phyloP scores from a whole-genome alignment of 35 echinoderm and acorn worm genomes.

The Diadema setosum region DNA sequence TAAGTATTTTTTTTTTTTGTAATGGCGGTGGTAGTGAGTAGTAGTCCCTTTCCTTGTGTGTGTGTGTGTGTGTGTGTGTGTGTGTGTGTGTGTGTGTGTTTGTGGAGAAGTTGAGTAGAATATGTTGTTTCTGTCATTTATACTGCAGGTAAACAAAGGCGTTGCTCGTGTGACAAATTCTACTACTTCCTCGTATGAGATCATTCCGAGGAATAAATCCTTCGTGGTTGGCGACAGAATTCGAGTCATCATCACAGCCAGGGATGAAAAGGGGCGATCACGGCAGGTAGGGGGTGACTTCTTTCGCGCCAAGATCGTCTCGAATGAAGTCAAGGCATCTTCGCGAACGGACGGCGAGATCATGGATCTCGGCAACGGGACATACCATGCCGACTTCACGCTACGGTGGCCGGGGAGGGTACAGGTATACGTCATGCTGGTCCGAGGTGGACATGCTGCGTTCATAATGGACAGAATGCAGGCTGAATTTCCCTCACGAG shows the following conservation, averaged over 20 bases:
- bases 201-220: neutral
- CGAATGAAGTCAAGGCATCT: neutral
- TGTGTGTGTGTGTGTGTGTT: no score
- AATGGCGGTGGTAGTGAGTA: no score
- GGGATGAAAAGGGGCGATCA: neutral
- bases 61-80: no score
- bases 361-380: slow-evolving; percentile 2
- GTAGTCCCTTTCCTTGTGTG: no score
- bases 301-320: neutral
- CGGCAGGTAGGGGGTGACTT: neutral
- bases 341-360: neutral
- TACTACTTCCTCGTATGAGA: no score
- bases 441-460: neutral
- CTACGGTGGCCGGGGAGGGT: neutral
- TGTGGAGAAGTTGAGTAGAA: no score
- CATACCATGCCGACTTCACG: neutral
- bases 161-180: no score
- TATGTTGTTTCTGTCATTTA: no score
- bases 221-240: neutral
- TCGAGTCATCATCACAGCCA: neutral
- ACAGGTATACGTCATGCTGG: neutral
- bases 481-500: no score
- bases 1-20: no score
- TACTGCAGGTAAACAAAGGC: no score
- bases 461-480: neutral